phyloP scores from a whole-genome alignment of 1,140 invertebrate genomes.

The Drosophila rhopaloa region DNA sequence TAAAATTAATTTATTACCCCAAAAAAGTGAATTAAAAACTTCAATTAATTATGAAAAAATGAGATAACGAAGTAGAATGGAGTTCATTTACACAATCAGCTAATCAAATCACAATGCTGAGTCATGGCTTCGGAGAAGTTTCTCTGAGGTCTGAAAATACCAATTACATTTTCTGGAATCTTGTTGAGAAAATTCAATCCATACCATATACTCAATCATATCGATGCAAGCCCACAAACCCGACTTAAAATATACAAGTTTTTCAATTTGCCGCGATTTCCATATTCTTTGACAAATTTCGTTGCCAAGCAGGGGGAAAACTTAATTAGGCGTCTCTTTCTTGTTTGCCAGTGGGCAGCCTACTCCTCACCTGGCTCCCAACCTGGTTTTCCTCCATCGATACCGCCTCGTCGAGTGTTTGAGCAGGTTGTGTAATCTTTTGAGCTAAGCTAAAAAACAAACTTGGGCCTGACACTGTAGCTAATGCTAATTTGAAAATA shows the following conservation, averaged over 20 bases:
- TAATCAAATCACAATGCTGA: slow-evolving; percentile 20
- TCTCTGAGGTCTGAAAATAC: neutral
- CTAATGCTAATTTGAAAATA: slow-evolving; percentile 23
- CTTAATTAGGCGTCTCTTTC: slow-evolving; percentile 55
- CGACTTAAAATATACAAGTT: slow-evolving; percentile 16
- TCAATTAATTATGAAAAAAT: slow-evolving; percentile 23
- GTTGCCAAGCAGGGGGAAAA: slow-evolving; percentile 13
- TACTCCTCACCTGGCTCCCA: slow-evolving; percentile 15
- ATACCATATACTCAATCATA: neutral
- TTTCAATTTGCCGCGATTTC: slow-evolving; percentile 42
- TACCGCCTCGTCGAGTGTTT: slow-evolving; percentile 31
- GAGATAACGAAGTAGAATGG: slow-evolving; percentile 18
- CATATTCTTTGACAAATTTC: slow-evolving; percentile 36
- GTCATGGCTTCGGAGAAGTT: slow-evolving; percentile 12
- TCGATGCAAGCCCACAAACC: slow-evolving; percentile 8
- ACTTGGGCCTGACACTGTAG: slow-evolving; percentile 35
- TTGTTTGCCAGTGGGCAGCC: slow-evolving; percentile 43
- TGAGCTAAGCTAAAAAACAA: slow-evolving; percentile 16
- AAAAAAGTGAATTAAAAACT: slow-evolving; percentile 12
- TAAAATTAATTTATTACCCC: slow-evolving; percentile 32
- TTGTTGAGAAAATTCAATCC: slow-evolving; percentile 1
- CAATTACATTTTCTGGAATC: slow-evolving; percentile 3
- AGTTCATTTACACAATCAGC: slow-evolving; percentile 22
- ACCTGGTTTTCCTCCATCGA: slow-evolving; percentile 25
- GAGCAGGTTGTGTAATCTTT: slow-evolving; percentile 45